These are phyloP conservation scores for Columbina picui DNA, from an alignment of 2,113 vertebrate genomes.

Conservation along the genomic window DNA sequence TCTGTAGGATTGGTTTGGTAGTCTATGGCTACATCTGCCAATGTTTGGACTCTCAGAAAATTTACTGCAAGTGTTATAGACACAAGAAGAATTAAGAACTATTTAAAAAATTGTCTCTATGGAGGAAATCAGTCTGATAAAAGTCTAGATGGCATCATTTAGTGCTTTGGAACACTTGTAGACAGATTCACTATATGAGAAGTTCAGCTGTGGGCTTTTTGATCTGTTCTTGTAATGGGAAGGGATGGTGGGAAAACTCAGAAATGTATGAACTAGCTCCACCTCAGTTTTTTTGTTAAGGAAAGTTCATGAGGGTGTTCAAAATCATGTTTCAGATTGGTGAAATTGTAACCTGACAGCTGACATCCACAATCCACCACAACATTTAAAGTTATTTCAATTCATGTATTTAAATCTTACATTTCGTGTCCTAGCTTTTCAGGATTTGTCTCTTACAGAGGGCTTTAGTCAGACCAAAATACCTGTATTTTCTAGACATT, in stretches of 20 bases:
- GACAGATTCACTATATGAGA: not conserved
- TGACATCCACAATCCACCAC: not conserved
- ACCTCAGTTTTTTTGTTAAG: not conserved
- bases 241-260: not conserved
- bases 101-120: not conserved
- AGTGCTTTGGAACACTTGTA: not conserved
- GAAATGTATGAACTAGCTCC: not conserved
- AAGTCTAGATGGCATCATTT: not conserved
- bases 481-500: not conserved
- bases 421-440: not conserved
- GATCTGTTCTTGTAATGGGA: not conserved
- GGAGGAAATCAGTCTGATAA: not conserved
- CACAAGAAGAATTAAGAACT: not conserved
- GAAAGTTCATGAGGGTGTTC: not conserved
- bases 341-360: not conserved
- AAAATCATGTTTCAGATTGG: not conserved
- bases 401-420: not conserved
- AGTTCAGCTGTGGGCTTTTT: not conserved
- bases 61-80: not conserved
- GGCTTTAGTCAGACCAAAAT: not conserved
- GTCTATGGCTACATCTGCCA: not conserved
- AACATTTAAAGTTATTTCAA: not conserved
- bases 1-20: not conserved
- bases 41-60: not conserved
- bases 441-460: not conserved